Percentiles rank a stretch among this genome's conserved stretches.
Evolutionary conservation across 2,888 invertebrate species (phyloP).

Genomic region (Linyphia triangularis): DNA sequence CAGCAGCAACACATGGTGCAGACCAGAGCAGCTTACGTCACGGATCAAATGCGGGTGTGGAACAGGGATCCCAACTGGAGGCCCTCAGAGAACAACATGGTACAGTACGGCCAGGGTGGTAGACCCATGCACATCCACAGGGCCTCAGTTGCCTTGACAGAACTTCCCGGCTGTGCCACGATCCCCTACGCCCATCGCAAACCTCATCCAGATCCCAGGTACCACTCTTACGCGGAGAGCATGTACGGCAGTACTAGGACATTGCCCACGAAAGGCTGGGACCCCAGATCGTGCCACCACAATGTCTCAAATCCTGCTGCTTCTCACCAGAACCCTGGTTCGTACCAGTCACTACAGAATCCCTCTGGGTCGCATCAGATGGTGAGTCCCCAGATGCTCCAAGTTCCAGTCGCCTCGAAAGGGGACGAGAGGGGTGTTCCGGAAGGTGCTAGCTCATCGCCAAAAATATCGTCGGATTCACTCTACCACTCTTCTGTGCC

Average conservation of each 20-base stretch:
- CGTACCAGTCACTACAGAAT: slow-evolving; percentile 7
- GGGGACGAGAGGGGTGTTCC: slow-evolving; percentile 86
- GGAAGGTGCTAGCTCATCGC: slow-evolving; percentile 87
- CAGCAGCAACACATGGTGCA: slow-evolving; percentile 18
- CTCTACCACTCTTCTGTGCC: slow-evolving; percentile 70
- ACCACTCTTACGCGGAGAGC: slow-evolving; percentile 72
- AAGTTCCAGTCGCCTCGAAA: slow-evolving; percentile 75
- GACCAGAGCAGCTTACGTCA: slow-evolving; percentile 4
- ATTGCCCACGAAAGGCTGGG: slow-evolving; percentile 60
- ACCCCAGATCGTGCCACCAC: slow-evolving; percentile 40
- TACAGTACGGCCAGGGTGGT: slow-evolving; percentile 29
- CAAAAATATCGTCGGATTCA: slow-evolving; percentile 80
- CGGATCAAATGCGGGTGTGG: slow-evolving; percentile 51
- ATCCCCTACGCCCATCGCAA: slow-evolving; percentile 65
- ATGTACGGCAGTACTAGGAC: slow-evolving; percentile 69
- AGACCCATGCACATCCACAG: slow-evolving; percentile 64
- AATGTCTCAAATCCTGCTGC: slow-evolving; percentile 23
- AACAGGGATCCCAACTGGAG: slow-evolving; percentile 55
- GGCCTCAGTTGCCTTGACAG: slow-evolving; percentile 69
- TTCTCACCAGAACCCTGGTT: background rate
- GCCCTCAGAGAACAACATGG: slow-evolving; percentile 5
- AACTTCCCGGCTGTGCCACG: slow-evolving; percentile 63
- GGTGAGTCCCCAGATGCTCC: slow-evolving; percentile 37
- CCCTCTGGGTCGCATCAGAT: background rate
- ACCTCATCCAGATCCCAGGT: slow-evolving; percentile 60